Conservation (phyloP, 2,888 invertebrate species). For the Caenorhabditis sulstoni region DNA sequence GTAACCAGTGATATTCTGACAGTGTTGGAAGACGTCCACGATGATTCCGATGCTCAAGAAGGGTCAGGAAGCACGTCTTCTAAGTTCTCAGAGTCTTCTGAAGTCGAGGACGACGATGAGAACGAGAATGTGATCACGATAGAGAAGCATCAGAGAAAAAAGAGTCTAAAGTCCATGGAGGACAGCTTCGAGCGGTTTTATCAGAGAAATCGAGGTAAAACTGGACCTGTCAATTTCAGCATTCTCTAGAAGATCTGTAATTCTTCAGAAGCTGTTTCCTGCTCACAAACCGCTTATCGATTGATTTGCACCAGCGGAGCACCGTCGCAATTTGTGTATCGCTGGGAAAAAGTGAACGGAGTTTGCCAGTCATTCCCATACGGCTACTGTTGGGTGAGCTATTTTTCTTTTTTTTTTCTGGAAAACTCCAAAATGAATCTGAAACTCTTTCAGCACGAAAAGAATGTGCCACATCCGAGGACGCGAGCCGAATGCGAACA, state of each 20-base stretch:
- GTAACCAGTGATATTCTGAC: constrained; percentile 39
- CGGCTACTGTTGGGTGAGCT: constrained; percentile 64
- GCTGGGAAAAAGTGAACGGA: constrained; percentile 64
- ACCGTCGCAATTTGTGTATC: constrained; percentile 64
- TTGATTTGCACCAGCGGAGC: constrained; percentile 47
- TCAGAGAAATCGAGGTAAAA: constrained; percentile 26
- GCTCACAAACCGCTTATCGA: constrained; percentile 48
- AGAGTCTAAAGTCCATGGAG: constrained; percentile 30
- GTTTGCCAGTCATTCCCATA: constrained; percentile 64
- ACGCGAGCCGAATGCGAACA: constrained; percentile 59
- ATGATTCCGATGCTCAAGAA: constrained; percentile 3
- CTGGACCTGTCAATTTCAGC: neutral
- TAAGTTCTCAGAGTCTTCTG: no score
- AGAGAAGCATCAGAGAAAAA: constrained; percentile 27
- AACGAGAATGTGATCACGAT: neutral
- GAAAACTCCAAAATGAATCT: neutral
- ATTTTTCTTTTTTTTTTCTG: neutral
- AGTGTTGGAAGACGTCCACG: constrained; percentile 18
- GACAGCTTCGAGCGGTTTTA: constrained; percentile 37
- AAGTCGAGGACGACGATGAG: neutral
- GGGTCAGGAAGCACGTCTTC: constrained; percentile 13
- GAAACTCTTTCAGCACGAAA: constrained; percentile 53
- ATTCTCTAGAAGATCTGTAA: neutral
- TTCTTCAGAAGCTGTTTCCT: constrained; percentile 44
- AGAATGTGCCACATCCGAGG: constrained; percentile 60